Evolutionary conservation across 2,888 invertebrate genomes (phyloP).

Genomic region (Nipponacmea schrenckii): DNA sequence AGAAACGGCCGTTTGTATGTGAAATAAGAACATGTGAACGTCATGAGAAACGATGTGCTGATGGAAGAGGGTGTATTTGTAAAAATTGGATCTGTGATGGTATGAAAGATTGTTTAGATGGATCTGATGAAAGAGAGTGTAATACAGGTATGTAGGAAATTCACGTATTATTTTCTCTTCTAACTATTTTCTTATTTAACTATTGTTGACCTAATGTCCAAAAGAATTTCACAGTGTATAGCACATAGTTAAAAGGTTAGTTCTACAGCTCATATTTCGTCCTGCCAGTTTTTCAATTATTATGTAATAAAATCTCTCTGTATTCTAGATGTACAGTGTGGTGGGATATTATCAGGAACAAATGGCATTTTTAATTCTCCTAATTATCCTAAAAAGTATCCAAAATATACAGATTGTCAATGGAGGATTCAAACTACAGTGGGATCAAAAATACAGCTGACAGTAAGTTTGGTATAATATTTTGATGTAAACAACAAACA

Average conservation of each 20-base stretch:
- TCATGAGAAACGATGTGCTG: constrained; percentile 43
- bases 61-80: constrained; percentile 43
- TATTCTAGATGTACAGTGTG: constrained; percentile 39
- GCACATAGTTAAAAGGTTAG: neutral
- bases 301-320: too few species aligned
- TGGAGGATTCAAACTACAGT: constrained; percentile 48
- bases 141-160: constrained; percentile 18
- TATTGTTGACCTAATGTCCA: neutral
- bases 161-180: neutral
- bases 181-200: neutral
- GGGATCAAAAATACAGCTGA: constrained; percentile 46
- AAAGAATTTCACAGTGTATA: neutral
- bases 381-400: constrained; percentile 41
- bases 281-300: too few species aligned
- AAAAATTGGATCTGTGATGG: constrained; percentile 48
- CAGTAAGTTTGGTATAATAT: constrained; percentile 34
- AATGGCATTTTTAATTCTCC: constrained; percentile 46
- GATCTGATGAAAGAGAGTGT: constrained; percentile 52
- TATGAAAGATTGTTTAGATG: constrained; percentile 46
- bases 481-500: too few species aligned
- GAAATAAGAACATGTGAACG: constrained; percentile 43
- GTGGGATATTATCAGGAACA: constrained; percentile 35
- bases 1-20: constrained; percentile 42
- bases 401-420: constrained; percentile 43
- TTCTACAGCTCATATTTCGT: too few species aligned